Conservation (phyloP, 1,140 invertebrate genomes). For the Agrilus planipennis region DNA sequence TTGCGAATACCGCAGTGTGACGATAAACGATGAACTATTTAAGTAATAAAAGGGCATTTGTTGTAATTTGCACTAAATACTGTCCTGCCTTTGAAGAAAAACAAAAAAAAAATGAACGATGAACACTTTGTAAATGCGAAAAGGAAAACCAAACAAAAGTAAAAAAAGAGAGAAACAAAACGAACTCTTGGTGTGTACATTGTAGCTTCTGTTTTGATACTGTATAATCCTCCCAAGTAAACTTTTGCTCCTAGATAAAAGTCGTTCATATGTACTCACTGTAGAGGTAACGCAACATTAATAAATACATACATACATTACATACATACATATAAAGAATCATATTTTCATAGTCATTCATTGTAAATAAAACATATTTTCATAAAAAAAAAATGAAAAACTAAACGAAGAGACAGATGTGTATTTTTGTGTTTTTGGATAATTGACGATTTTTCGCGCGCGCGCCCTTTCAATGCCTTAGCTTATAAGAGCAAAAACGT, state of each 20-base stretch:
- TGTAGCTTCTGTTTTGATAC: constrained; percentile 32
- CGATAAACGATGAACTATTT: too few species aligned
- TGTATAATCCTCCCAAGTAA: constrained; percentile 28
- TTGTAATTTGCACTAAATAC: constrained; percentile 7
- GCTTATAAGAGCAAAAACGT: too few species aligned
- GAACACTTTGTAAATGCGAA: too few species aligned
- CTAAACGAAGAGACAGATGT: constrained; percentile 27
- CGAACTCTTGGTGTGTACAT: constrained; percentile 30
- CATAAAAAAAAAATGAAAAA: constrained; percentile 19
- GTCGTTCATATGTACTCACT: constrained; percentile 7
- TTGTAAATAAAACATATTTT: constrained; percentile 34
- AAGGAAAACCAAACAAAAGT: too few species aligned
- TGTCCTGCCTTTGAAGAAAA: constrained; percentile 11
- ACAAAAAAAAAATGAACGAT: constrained; percentile 6
- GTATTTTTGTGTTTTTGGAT: constrained; percentile 31
- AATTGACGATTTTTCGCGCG: too few species aligned
- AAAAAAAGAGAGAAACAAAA: too few species aligned
- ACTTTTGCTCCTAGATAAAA: constrained; percentile 26
- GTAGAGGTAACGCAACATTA: too few species aligned
- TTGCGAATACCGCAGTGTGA: too few species aligned
- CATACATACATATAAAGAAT: constrained; percentile 9
- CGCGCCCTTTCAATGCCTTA: too few species aligned
- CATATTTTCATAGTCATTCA: constrained; percentile 20
- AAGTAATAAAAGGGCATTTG: constrained; percentile 6
- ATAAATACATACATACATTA: constrained; percentile 5